A percentile compares a stretch with the other conserved stretches of the same genome.
phyloP scores from a whole-genome alignment of 1,140 invertebrate genomes.

The Riptortus pedestris region DNA sequence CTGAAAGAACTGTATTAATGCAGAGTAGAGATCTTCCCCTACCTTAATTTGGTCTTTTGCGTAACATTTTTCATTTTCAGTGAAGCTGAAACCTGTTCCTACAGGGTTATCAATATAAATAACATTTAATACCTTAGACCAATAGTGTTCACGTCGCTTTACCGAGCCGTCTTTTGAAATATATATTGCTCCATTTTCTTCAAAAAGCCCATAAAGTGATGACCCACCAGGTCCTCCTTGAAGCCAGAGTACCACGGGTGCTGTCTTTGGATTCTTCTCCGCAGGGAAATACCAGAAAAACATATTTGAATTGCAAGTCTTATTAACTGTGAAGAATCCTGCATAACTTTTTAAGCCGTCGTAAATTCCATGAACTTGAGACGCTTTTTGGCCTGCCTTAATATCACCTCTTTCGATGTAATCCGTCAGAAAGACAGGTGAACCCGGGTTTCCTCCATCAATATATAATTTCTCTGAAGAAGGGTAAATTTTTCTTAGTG shows the following conservation, averaged over 20 bases:
- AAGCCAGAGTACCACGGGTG: conserved; percentile 64
- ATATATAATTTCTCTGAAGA: too few relatives aligned
- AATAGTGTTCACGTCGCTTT: conserved; percentile 54
- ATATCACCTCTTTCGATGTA: conserved; percentile 26
- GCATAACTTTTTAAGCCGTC: conserved; percentile 39
- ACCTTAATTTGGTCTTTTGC: conserved; percentile 55
- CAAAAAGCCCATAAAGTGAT: conserved; percentile 69
- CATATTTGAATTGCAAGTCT: conserved; percentile 52
- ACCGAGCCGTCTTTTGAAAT: conserved; percentile 42
- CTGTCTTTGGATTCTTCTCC: conserved; percentile 34
- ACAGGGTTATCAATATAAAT: conserved; percentile 84
- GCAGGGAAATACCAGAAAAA: conserved; percentile 72
- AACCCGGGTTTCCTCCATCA: conserved; percentile 1
- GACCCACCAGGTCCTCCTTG: conserved; percentile 74
- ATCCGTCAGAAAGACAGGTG: conserved; percentile 27
- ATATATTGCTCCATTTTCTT: conserved; percentile 47
- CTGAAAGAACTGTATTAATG: conserved; percentile 59
- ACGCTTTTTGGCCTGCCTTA: conserved; percentile 16
- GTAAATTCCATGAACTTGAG: conserved; percentile 22
- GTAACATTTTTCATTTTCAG: conserved; percentile 49
- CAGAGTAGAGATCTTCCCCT: conserved; percentile 52
- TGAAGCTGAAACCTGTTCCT: conserved; percentile 68
- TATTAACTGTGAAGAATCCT: conserved; percentile 60
- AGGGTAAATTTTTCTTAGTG: not conserved
- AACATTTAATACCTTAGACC: conserved; percentile 61